Evolutionary conservation across 2,888 invertebrate genomes (phyloP).

Genomic region (Sisyra terminalis): DNA sequence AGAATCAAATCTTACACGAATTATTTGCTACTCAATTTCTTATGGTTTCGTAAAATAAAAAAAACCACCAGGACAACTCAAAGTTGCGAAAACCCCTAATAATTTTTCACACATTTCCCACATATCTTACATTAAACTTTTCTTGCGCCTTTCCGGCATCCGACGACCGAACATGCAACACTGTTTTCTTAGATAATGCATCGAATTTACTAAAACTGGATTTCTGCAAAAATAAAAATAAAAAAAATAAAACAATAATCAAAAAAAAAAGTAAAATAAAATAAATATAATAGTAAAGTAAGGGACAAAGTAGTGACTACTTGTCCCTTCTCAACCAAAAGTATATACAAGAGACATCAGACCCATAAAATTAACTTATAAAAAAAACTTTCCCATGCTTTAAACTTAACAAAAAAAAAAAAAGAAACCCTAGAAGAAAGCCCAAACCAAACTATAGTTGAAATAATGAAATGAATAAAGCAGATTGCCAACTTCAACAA

Average conservation of each 20-base stretch:
- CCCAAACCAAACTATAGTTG: no score
- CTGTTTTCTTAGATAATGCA: slow-evolving; percentile 47
- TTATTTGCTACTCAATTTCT: no score
- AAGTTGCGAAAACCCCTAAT: neutral
- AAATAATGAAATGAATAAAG: no score
- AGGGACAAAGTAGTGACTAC: no score
- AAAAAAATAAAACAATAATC: slow-evolving; percentile 8
- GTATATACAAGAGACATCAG: no score
- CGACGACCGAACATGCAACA: slow-evolving; percentile 47
- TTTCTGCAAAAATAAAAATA: slow-evolving; percentile 35
- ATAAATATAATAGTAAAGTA: neutral
- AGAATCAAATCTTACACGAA: no score
- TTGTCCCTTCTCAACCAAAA: no score
- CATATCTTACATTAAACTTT: slow-evolving; percentile 43
- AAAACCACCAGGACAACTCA: neutral
- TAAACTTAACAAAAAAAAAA: neutral
- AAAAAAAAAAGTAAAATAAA: slow-evolving; percentile 2
- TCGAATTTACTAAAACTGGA: slow-evolving; percentile 64
- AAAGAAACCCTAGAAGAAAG: no score
- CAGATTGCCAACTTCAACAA: no score
- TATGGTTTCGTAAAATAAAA: no score
- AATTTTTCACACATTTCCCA: neutral
- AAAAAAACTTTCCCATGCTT: neutral
- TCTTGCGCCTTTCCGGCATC: slow-evolving; percentile 49
- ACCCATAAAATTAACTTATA: neutral